These are phyloP conservation scores for Plebejus anna DNA, from an alignment of 2,888 invertebrate genomes.

Conservation along the genomic window DNA sequence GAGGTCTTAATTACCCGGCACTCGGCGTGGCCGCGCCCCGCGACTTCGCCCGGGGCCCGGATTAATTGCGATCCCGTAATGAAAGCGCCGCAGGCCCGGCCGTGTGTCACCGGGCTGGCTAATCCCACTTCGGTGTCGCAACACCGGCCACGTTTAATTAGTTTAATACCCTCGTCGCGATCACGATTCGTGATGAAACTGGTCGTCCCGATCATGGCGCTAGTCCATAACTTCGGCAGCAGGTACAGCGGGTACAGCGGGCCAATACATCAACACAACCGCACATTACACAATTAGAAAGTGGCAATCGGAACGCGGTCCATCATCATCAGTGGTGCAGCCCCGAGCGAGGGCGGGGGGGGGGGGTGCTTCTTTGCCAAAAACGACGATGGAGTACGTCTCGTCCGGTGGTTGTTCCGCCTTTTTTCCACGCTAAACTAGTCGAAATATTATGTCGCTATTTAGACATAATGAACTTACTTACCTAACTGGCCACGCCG, in stretches of 20 bases:
- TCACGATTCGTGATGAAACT: not conserved
- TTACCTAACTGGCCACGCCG: too few relatives aligned
- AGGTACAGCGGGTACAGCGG: not conserved
- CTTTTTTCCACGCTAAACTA: too few relatives aligned
- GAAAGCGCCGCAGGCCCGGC: not conserved
- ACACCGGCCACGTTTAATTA: conserved; percentile 23
- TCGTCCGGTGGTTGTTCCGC: too few relatives aligned
- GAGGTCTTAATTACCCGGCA: conserved; percentile 29
- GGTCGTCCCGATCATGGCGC: not conserved
- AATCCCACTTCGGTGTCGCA: not conserved
- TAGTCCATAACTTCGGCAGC: not conserved
- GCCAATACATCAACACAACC: conserved; percentile 1
- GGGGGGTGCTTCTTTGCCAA: not conserved
- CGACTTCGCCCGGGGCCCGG: conserved; percentile 13
- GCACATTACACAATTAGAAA: conserved; percentile 20
- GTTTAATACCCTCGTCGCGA: not conserved
- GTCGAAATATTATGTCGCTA: too few relatives aligned
- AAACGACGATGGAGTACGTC: too few relatives aligned
- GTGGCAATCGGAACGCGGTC: conserved; percentile 15
- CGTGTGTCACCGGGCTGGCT: not conserved
- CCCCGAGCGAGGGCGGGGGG: not conserved
- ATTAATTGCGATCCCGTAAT: conserved; percentile 8
- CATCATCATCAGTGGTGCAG: not conserved
- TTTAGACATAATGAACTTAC: too few relatives aligned
- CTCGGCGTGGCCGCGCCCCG: conserved; percentile 17